A percentile compares a stretch with the other conserved stretches of the same genome.
These are phyloP conservation scores for Sebastes miniatus DNA, from an alignment of 2,797 vertebrate species.

Conservation along the genomic window DNA sequence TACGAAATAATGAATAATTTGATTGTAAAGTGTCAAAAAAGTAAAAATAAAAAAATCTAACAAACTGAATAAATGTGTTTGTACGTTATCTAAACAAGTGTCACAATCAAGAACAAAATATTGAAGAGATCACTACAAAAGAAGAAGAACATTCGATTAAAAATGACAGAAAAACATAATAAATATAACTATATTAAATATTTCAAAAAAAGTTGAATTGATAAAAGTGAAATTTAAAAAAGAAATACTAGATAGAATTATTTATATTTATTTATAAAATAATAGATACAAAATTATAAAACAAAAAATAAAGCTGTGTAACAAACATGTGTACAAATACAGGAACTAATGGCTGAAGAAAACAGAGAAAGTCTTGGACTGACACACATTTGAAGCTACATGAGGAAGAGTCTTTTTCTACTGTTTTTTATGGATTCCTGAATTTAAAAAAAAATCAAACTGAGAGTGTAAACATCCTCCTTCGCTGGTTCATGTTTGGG, in stretches of 20 bases:
- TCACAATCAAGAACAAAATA: background rate
- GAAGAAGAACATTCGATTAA: background rate
- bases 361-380: background rate
- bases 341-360: background rate
- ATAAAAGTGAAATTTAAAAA: too few relatives aligned
- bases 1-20: fast-evolving
- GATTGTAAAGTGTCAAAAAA: too few relatives aligned
- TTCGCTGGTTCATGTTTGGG: background rate
- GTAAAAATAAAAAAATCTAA: fast-evolving
- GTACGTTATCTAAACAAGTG: fast-evolving
- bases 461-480: background rate
- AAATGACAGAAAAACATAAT: too few relatives aligned
- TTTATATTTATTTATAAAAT: too few relatives aligned
- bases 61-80: background rate
- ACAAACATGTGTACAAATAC: background rate
- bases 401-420: background rate
- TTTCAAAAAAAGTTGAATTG: too few relatives aligned
- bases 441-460: background rate
- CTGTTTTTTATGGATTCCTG: background rate
- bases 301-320: background rate
- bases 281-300: background rate
- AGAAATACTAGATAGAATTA: too few relatives aligned
- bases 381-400: background rate
- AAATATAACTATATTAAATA: too few relatives aligned
- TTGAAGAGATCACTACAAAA: background rate